Conservation (phyloP, 2,888 invertebrate species). For the Synergus itoensis region DNA sequence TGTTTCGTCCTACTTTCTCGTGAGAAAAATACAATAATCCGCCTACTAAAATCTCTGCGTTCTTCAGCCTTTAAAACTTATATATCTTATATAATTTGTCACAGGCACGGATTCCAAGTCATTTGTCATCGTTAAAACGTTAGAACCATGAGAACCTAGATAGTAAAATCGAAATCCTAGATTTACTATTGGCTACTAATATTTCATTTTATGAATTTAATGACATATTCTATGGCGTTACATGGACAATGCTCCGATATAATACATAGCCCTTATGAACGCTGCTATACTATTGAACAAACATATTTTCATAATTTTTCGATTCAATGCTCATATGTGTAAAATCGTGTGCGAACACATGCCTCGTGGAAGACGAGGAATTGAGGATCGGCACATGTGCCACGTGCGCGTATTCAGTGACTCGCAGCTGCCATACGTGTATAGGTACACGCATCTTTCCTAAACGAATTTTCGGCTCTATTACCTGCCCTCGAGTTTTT, state of each 20-base stretch:
- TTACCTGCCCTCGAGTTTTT: slow-evolving; percentile 33
- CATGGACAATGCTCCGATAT: too few species aligned
- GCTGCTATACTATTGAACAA: slow-evolving; percentile 38
- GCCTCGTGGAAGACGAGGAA: slow-evolving; percentile 53
- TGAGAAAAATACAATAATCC: slow-evolving; percentile 32
- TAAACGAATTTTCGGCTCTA: slow-evolving; percentile 46
- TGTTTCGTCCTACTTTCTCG: slow-evolving; percentile 54
- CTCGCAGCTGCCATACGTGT: slow-evolving; percentile 57
- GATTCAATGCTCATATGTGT: slow-evolving; percentile 55
- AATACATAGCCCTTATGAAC: too few species aligned
- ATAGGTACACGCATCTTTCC: slow-evolving; percentile 41
- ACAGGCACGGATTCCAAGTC: background rate
- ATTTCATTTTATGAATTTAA: background rate
- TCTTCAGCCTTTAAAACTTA: background rate
- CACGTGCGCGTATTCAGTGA: slow-evolving; percentile 58
- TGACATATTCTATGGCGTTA: background rate
- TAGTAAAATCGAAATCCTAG: too few species aligned
- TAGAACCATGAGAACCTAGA: background rate
- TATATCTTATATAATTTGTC: slow-evolving; percentile 24
- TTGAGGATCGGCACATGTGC: slow-evolving; percentile 60
- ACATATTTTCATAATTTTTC: slow-evolving; percentile 56
- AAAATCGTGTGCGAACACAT: slow-evolving; percentile 50
- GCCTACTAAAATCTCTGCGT: background rate
- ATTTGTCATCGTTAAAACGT: slow-evolving; percentile 3
- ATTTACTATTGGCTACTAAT: background rate